Evolutionary conservation across 1,140 invertebrate genomes (phyloP), one percentile per base, ranked within the genome.

Genomic region (Sycophaga agraensis): DNA sequence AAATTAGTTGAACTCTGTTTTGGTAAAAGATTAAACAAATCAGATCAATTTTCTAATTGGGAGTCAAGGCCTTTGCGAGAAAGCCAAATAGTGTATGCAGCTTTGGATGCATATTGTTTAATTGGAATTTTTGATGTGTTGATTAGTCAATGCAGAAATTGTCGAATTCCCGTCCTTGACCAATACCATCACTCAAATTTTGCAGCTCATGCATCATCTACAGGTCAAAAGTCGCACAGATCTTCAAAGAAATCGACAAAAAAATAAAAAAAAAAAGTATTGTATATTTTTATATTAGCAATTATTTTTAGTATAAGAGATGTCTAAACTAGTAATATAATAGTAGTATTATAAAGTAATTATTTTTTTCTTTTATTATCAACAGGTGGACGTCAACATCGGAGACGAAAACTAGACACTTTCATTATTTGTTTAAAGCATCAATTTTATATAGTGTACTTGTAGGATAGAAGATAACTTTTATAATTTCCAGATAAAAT

Each of bases 1-100:
- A 86, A 87, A 68, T 76, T 94, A 40, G 90, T 91, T 0, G 82
- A 88, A 64, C 75, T 85, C 17, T 89, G 88, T 72, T 81, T 93
- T 65, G 91, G 91, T 12, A 75, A 84, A 55, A 85, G 86, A 22
- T 73, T 95, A 1, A 84, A 91, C 73, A 95, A 95, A 78, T 82
- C 83, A 5, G 90, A 94, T 75, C 92, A 93, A 68, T 91, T 93
- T 81, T 93, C 91, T 0, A 89, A 94, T 80, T 95, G 92, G 92
- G 90, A 93, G 71, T 82, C 85, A 61, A 82, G 92, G 70, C 93
- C 93, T 21, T 74, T 95, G 22, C 77, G 91, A 57, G 73, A 84
- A 39, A 84, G 84, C 55, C 93, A 95, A 80, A 84, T 92, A 26
- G 73, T 79, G 62, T 95, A 95, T 84, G 92, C 91, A 86, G 91